Evolutionary conservation across 1,140 invertebrate genomes (phyloP).

Genomic region (Antheraea pernyi): DNA sequence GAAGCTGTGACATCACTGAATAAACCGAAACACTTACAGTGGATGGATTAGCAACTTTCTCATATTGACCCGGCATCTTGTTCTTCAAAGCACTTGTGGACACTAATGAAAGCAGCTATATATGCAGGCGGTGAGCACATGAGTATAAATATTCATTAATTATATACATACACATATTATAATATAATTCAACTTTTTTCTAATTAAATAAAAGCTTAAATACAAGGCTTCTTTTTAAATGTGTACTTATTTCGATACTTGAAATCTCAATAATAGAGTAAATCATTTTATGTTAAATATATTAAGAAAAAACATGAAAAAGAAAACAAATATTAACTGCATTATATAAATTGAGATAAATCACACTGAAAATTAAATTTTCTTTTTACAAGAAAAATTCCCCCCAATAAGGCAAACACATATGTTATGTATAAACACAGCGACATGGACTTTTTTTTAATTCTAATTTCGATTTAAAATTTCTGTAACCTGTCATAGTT

Average conservation of each 20-base stretch:
- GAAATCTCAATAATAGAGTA: too few species aligned
- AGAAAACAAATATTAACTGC: too few species aligned
- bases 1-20: constrained; percentile 2
- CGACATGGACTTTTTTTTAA: background rate
- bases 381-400: background rate
- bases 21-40: constrained; percentile 46
- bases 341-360: background rate
- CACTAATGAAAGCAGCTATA: constrained; percentile 67
- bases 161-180: constrained; percentile 22
- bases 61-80: constrained; percentile 30
- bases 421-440: background rate
- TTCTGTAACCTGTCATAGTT: background rate
- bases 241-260: too few species aligned
- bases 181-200: constrained; percentile 1
- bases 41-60: constrained; percentile 39
- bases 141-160: constrained; percentile 28
- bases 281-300: too few species aligned
- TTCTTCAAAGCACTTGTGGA: constrained; percentile 47
- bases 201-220: too few species aligned
- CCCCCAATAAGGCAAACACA: background rate
- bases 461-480: background rate
- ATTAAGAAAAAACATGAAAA: too few species aligned
- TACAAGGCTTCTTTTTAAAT: too few species aligned
- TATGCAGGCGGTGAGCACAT: constrained; percentile 35
- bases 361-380: constrained; percentile 5